Evolutionary conservation across 2,888 invertebrate species (phyloP).

Genomic region (Salticus scenicus): DNA sequence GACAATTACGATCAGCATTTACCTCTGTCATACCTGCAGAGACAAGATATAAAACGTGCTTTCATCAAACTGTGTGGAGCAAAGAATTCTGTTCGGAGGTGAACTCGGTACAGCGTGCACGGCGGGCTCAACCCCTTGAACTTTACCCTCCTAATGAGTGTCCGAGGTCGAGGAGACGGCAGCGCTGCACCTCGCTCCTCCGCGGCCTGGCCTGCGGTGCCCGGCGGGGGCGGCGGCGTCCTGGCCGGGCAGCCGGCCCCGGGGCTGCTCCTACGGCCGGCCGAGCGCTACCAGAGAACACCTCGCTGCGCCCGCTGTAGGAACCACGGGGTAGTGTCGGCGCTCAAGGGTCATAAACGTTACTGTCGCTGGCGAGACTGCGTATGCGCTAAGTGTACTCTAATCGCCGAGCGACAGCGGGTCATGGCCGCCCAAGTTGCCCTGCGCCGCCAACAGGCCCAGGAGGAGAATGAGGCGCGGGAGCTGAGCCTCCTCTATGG

Average conservation of each 20-base stretch:
- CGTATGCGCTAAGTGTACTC: slow-evolving; percentile 97
- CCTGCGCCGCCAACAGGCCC: slow-evolving; percentile 80
- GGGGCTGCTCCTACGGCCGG: slow-evolving; percentile 69
- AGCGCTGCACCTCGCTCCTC: slow-evolving; percentile 65
- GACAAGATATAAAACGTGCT: no score
- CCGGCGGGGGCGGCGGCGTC: slow-evolving; percentile 55
- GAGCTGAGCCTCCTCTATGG: slow-evolving; percentile 91
- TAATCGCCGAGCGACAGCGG: slow-evolving; percentile 96
- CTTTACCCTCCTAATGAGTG: slow-evolving; percentile 29
- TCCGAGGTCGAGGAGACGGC: slow-evolving; percentile 45
- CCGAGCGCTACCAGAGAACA: slow-evolving; percentile 94
- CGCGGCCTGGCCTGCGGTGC: slow-evolving; percentile 57
- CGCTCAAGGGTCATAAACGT: slow-evolving; percentile 82
- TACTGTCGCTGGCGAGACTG: slow-evolving; percentile 99
- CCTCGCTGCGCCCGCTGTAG: slow-evolving; percentile 98
- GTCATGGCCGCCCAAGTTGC: slow-evolving; percentile 97
- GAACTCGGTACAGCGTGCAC: neutral
- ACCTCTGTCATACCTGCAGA: neutral
- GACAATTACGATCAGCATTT: neutral
- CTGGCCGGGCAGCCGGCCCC: slow-evolving; percentile 69
- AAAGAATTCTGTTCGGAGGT: no score
- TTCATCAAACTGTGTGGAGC: no score
- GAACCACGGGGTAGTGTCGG: slow-evolving; percentile 98
- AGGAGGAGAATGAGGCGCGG: slow-evolving; percentile 97
- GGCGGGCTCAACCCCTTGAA: neutral